Percentiles rank a stretch among this genome's conserved stretches.
Conservation (phyloP, 2,888 invertebrate species). For the Lucinisca nassula region DNA sequence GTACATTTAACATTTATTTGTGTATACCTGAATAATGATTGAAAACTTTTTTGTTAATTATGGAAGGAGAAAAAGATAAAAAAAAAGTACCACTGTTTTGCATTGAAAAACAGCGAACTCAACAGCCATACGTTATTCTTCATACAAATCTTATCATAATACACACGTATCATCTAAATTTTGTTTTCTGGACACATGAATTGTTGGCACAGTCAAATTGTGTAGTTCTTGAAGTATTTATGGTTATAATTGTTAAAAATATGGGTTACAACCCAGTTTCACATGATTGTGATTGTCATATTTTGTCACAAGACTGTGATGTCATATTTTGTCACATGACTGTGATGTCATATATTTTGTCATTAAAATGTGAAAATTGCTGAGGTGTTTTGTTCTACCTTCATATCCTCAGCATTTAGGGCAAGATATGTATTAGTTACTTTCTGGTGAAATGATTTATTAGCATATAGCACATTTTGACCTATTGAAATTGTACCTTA, state of each 20-base stretch:
- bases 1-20: too few species aligned
- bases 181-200: too few species aligned
- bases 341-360: conserved; percentile 47
- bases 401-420: neutral
- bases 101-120: too few species aligned
- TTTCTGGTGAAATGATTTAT: neutral
- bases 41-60: too few species aligned
- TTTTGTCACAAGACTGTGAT: neutral
- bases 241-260: neutral
- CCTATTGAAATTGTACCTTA: too few species aligned
- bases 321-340: neutral
- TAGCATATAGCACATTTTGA: neutral
- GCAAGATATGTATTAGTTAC: conserved; percentile 1
- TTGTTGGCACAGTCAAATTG: neutral
- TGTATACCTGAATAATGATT: too few species aligned
- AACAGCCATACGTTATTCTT: too few species aligned
- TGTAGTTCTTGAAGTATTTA: neutral
- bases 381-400: conserved; percentile 31
- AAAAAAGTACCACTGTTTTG: too few species aligned
- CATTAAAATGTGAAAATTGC: conserved; percentile 41
- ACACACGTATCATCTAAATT: too few species aligned
- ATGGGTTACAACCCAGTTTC: neutral
- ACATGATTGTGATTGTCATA: neutral
- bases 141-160: too few species aligned
- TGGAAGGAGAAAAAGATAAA: too few species aligned